Conservation (phyloP, 37 sponge, comb jelly and placozoan species). For the Dysidea cf. avara region DNA sequence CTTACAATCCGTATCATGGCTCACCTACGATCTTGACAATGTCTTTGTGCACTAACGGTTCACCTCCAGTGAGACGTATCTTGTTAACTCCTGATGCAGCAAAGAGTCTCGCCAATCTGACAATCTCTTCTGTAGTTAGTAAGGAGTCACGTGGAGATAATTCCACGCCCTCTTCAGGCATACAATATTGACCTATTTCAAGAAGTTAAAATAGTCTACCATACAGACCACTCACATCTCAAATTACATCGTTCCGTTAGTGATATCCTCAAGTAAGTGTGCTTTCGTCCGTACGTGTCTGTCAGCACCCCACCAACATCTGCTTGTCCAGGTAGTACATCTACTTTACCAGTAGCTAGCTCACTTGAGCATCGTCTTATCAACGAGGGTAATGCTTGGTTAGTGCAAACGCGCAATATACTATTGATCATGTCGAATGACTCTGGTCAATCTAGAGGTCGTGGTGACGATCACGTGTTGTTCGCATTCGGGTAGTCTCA, state of each 20-base stretch:
- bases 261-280: constrained; percentile 93
- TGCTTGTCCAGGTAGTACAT: too few species aligned
- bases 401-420: too few species aligned
- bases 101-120: constrained; percentile 67
- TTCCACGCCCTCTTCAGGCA: constrained; percentile 95
- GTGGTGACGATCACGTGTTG: too few species aligned
- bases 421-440: too few species aligned
- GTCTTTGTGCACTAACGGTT: constrained; percentile 91
- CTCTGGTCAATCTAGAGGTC: too few species aligned
- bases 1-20: too few species aligned
- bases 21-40: constrained; percentile 75
- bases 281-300: constrained; percentile 76
- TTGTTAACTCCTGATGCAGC: constrained; percentile 83
- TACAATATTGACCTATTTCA: constrained; percentile 92
- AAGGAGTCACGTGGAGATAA: constrained; percentile 62
- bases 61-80: constrained; percentile 96
- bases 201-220: too few species aligned
- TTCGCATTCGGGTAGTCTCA: too few species aligned
- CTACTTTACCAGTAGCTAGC: too few species aligned
- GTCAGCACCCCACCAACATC: constrained; percentile 23
- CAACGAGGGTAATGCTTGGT: too few species aligned
- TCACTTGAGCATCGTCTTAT: too few species aligned
- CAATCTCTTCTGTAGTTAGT: constrained; percentile 71
- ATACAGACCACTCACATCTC: constrained; percentile 70
- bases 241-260: constrained; percentile 97